Percentiles rank a stretch among this genome's conserved stretches.
These are phyloP conservation scores for Drosophila prostipennis DNA, from an alignment of 2,888 invertebrate genomes.

Conservation along the genomic window DNA sequence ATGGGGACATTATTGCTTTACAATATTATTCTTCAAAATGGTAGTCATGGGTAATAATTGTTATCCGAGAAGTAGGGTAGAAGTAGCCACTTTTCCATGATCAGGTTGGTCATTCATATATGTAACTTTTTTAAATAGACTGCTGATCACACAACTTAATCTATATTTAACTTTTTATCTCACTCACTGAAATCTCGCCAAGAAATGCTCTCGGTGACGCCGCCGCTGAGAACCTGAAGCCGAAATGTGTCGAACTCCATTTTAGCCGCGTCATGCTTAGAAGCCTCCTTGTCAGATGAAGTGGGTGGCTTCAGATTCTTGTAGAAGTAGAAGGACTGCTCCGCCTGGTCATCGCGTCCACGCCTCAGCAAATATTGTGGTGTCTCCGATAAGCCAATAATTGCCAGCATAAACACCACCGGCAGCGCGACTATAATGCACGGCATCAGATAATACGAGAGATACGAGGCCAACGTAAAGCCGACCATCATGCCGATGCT, in stretches of 20 bases:
- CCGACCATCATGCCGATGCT: slow-evolving; percentile 76
- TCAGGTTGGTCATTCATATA: not conserved
- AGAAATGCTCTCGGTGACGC: slow-evolving; percentile 47
- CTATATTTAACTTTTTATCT: not conserved
- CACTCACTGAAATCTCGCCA: slow-evolving; percentile 75
- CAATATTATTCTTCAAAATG: no score
- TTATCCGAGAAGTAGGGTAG: not conserved
- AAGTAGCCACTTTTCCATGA: not conserved
- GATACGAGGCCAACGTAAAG: slow-evolving; percentile 65
- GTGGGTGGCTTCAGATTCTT: slow-evolving; percentile 56
- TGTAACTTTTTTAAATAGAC: not conserved
- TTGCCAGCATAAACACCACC: slow-evolving; percentile 63
- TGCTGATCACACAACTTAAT: not conserved
- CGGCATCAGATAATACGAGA: slow-evolving; percentile 73
- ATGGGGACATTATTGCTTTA: no score
- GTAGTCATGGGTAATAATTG: no score
- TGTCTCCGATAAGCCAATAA: slow-evolving; percentile 72
- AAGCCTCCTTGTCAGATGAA: slow-evolving; percentile 42
- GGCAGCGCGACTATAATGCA: slow-evolving; percentile 67
- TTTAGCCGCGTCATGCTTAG: slow-evolving; percentile 47
- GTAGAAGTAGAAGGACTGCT: slow-evolving; percentile 76
- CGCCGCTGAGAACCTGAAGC: slow-evolving; percentile 58
- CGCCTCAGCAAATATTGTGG: slow-evolving; percentile 71
- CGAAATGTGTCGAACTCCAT: slow-evolving; percentile 66
- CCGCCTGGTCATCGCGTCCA: slow-evolving; percentile 64